Percentiles rank a stretch among this genome's conserved stretches.
phyloP scores from a whole-genome alignment of 2,113 vertebrate genomes.

The Limnothrissa miodon region DNA sequence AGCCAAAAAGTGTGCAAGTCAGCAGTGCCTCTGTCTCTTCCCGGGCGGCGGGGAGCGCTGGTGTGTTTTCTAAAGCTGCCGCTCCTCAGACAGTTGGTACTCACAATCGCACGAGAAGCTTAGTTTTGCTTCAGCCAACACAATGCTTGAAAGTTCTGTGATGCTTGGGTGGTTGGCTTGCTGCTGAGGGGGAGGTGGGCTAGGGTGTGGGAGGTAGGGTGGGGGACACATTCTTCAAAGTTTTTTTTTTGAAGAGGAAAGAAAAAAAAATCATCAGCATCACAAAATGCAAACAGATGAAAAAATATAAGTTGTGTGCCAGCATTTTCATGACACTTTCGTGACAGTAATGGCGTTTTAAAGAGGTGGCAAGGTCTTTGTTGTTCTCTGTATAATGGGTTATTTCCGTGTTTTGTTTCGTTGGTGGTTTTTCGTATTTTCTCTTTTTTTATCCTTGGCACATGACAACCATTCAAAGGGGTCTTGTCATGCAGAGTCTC shows the following conservation, averaged over 20 bases:
- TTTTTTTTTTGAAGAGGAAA: constrained; percentile 43
- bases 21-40: constrained; percentile 74
- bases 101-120: constrained; percentile 64
- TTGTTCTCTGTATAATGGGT: constrained; percentile 50
- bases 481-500: constrained; percentile 44
- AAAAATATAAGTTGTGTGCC: constrained; percentile 55
- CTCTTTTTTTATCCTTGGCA: constrained; percentile 27
- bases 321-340: constrained; percentile 60
- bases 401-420: constrained; percentile 35
- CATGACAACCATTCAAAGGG: constrained; percentile 50
- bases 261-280: constrained; percentile 63
- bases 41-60: constrained; percentile 57
- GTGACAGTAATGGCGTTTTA: constrained; percentile 41
- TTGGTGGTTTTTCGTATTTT: constrained; percentile 36
- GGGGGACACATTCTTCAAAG: constrained; percentile 65
- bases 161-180: constrained; percentile 36
- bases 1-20: constrained; percentile 65
- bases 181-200: not conserved
- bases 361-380: constrained; percentile 49
- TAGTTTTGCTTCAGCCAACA: constrained; percentile 69
- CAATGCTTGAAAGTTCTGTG: constrained; percentile 70
- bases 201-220: not conserved
- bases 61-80: constrained; percentile 70
- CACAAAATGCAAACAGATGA: constrained; percentile 64
- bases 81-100: constrained; percentile 58